Percentiles rank a stretch among this genome's conserved stretches.
Conservation (phyloP, 2,888 invertebrate genomes). For the Cheilosia scutellata region DNA sequence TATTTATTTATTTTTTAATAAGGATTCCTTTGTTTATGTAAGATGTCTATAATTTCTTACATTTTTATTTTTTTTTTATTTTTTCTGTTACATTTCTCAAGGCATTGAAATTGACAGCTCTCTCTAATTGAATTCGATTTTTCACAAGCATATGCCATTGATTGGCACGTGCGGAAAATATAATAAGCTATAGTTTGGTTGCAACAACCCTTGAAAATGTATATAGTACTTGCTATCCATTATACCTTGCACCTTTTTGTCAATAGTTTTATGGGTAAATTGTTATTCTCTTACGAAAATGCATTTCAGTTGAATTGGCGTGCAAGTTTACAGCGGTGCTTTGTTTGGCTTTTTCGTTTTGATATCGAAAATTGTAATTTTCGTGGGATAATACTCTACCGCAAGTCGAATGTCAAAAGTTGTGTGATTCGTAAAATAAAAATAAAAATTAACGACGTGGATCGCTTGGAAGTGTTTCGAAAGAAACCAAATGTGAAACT, state of each 20-base stretch:
- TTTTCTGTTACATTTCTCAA: not conserved
- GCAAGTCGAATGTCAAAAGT: not conserved
- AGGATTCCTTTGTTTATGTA: not conserved
- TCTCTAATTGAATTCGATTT: slow-evolving; percentile 68
- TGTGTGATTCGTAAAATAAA: not conserved
- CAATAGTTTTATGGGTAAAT: slow-evolving; percentile 10
- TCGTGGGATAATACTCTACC: not conserved
- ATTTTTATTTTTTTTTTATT: too few species aligned
- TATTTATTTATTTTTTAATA: not conserved
- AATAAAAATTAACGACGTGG: slow-evolving; percentile 44
- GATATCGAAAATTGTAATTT: not conserved
- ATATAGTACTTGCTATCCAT: slow-evolving; percentile 18
- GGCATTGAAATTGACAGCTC: slow-evolving; percentile 30
- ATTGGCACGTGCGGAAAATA: slow-evolving; percentile 2
- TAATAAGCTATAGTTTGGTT: not conserved
- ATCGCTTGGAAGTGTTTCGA: slow-evolving; percentile 48
- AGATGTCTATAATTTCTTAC: not conserved
- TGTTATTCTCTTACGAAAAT: slow-evolving; percentile 17
- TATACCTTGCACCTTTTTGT: slow-evolving; percentile 48
- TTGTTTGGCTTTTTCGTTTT: not conserved
- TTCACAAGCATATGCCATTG: slow-evolving; percentile 46
- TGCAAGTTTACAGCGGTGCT: slow-evolving; percentile 40
- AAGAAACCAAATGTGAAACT: slow-evolving; percentile 45
- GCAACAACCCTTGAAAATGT: slow-evolving; percentile 50
- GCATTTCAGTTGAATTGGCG: slow-evolving; percentile 39